A percentile compares a stretch with the other conserved stretches of the same genome.
Conservation (phyloP, 30 jellyfish, hydroid and myxozoan genomes). For the Aurelia sp. region DNA sequence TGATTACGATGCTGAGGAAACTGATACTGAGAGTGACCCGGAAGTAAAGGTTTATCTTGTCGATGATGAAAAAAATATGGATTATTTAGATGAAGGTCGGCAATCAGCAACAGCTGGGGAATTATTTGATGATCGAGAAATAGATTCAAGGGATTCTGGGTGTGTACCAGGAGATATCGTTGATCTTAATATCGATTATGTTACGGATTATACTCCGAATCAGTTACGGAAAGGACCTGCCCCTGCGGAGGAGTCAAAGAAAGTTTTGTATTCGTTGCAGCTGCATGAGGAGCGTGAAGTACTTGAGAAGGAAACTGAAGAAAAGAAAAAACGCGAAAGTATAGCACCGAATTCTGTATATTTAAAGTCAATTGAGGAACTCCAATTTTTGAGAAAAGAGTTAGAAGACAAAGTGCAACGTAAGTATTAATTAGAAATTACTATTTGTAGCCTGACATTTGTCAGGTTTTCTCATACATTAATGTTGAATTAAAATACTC, state of each 20-base stretch:
- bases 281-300: constrained; percentile 77
- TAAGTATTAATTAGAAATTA: not conserved
- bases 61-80: constrained; percentile 65
- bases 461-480: not conserved
- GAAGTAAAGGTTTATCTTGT: constrained; percentile 76
- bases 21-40: constrained; percentile 78
- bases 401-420: constrained; percentile 70
- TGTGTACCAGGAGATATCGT: constrained; percentile 84
- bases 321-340: constrained; percentile 56
- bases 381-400: constrained; percentile 29
- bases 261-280: constrained; percentile 62
- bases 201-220: constrained; percentile 65
- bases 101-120: constrained; percentile 31
- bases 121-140: constrained; percentile 57
- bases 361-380: constrained; percentile 49
- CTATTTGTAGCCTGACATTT: not conserved
- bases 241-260: constrained; percentile 85
- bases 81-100: constrained; percentile 28
- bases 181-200: constrained; percentile 75
- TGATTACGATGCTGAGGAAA: constrained; percentile 63
- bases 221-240: constrained; percentile 54
- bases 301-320: constrained; percentile 56
- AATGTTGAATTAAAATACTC: too few relatives aligned
- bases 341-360: constrained; percentile 40
- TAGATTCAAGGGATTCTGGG: constrained; percentile 84